These are phyloP conservation scores for Akabosia matsudoensis DNA, from an alignment of 1,140 invertebrate genomes.

Conservation along the genomic window DNA sequence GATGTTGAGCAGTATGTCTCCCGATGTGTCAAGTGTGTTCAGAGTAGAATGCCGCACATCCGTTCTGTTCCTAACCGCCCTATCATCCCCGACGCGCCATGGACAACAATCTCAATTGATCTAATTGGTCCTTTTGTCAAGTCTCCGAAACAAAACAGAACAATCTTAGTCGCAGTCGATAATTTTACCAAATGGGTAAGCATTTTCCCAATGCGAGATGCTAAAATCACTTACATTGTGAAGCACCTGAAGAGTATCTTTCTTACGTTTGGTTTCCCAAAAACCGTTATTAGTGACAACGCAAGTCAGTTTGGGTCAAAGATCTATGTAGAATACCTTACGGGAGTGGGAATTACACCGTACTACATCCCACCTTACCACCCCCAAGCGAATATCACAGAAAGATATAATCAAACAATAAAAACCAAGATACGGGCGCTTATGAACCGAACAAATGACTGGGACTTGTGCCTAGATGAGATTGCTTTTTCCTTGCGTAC, in stretches of 20 bases:
- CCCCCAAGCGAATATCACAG: slow-evolving; percentile 41
- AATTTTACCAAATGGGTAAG: slow-evolving; percentile 54
- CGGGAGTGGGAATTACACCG: slow-evolving; percentile 10
- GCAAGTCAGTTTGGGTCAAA: slow-evolving; percentile 15
- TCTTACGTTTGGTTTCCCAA: not conserved
- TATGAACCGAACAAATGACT: slow-evolving; percentile 37
- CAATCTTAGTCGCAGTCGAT: slow-evolving; percentile 55
- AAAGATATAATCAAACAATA: slow-evolving; percentile 43
- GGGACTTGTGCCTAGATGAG: slow-evolving; percentile 49
- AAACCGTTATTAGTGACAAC: not conserved
- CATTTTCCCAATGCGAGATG: slow-evolving; percentile 50
- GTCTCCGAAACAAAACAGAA: slow-evolving; percentile 47
- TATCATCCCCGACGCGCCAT: not conserved
- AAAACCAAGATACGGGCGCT: slow-evolving; percentile 45
- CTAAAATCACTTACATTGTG: not conserved
- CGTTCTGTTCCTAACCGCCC: not conserved
- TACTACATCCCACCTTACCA: slow-evolving; percentile 44
- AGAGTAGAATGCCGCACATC: not conserved
- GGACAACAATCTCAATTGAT: slow-evolving; percentile 49
- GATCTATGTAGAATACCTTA: not conserved
- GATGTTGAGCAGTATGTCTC: slow-evolving; percentile 22
- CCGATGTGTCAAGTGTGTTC: slow-evolving; percentile 2
- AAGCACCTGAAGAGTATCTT: slow-evolving; percentile 26
- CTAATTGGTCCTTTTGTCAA: slow-evolving; percentile 50
- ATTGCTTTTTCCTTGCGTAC: slow-evolving; percentile 53